A percentile compares a stretch with the other conserved stretches of the same genome.
phyloP scores from a whole-genome alignment of 1,140 invertebrate species.

The Calephelis virginiensis region DNA sequence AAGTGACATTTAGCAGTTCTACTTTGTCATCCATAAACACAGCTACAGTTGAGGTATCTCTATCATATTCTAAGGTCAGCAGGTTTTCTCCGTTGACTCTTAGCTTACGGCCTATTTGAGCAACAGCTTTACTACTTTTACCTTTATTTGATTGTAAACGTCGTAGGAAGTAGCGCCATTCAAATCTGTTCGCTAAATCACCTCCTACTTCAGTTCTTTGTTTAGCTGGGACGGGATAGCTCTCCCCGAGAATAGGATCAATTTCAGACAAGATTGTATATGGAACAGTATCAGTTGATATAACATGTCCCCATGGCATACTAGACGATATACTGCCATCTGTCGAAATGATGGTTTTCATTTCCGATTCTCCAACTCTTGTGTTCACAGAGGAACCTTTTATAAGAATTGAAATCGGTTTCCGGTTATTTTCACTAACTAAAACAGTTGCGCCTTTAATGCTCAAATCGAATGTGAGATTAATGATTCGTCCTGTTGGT shows the following conservation, averaged over 20 bases:
- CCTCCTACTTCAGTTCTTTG: constrained; percentile 93
- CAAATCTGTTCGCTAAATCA: constrained; percentile 94
- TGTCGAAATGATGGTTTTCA: constrained; percentile 87
- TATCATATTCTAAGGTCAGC: constrained; percentile 94
- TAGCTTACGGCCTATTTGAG: constrained; percentile 90
- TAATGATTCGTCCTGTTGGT: constrained; percentile 93
- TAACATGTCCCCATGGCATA: constrained; percentile 89
- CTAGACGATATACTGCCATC: constrained; percentile 89
- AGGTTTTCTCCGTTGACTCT: constrained; percentile 95
- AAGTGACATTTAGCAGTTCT: constrained; percentile 94
- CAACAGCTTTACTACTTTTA: constrained; percentile 82
- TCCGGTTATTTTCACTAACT: constrained; percentile 89
- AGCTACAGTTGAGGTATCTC: constrained; percentile 92
- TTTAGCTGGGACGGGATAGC: constrained; percentile 93
- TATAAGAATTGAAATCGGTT: constrained; percentile 90
- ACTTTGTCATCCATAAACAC: constrained; percentile 93
- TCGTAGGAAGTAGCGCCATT: constrained; percentile 94
- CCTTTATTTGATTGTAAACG: constrained; percentile 82
- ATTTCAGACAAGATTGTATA: constrained; percentile 91
- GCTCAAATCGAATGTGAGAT: constrained; percentile 91
- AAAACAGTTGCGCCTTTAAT: constrained; percentile 92
- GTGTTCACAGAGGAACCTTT: constrained; percentile 92
- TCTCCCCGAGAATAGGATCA: constrained; percentile 90
- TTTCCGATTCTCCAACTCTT: constrained; percentile 88
- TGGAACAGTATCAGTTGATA: constrained; percentile 92